Conservation (phyloP, 2,888 invertebrate species). For the Autographa gamma region DNA sequence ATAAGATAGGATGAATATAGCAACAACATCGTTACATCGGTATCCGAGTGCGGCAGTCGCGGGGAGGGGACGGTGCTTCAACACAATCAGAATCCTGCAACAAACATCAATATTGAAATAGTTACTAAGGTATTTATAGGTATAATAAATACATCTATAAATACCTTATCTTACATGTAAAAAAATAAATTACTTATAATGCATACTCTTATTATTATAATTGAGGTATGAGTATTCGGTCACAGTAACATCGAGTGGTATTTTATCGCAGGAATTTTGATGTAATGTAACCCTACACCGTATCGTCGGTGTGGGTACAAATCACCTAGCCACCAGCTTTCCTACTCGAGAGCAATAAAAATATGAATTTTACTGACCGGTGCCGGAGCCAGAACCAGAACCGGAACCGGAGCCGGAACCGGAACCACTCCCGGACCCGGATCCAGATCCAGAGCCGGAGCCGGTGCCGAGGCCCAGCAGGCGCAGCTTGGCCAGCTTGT, state of each 20-base stretch:
- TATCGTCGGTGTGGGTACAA: too few relatives aligned
- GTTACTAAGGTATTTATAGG: too few relatives aligned
- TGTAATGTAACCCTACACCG: too few relatives aligned
- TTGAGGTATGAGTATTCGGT: too few relatives aligned
- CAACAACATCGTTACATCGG: not conserved
- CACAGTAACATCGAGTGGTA: too few relatives aligned
- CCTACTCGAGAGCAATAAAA: not conserved
- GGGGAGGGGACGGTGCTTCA: not conserved
- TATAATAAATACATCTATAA: too few relatives aligned
- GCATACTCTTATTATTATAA: too few relatives aligned
- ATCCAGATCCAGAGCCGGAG: not conserved
- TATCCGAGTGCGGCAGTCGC: not conserved
- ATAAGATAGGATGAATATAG: not conserved
- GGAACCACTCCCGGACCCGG: not conserved
- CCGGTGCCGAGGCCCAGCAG: constrained; percentile 16
- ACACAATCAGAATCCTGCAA: not conserved
- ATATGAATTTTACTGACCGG: not conserved
- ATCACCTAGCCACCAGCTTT: too few relatives aligned
- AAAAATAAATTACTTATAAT: too few relatives aligned
- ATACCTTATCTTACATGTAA: too few relatives aligned
- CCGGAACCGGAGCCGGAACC: not conserved
- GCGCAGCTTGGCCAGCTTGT: constrained; percentile 41
- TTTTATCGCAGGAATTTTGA: too few relatives aligned
- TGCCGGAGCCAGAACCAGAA: not conserved
- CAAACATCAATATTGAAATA: not conserved